Evolutionary conservation across 2,888 invertebrate species (phyloP), one percentile per base, ranked within the genome.

Genomic region (Stenchaetothrips biformis): DNA sequence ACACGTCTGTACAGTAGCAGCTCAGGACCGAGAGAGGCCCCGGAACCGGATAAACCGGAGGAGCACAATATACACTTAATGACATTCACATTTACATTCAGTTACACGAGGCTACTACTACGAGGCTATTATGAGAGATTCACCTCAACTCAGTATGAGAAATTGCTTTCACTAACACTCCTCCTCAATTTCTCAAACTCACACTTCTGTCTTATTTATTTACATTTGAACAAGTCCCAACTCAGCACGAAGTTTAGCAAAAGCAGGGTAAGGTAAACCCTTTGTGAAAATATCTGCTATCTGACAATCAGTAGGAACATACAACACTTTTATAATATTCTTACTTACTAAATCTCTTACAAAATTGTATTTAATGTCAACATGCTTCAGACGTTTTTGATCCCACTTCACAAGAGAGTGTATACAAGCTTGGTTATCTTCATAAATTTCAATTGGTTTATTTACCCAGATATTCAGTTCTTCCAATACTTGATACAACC

Each of bases 371-470:
- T 83, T 82, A 7, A 84, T 78, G 49, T 83, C 83, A 7, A 84
- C 81, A 79, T 84, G 83, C 80, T 84, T 84, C 16, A 83, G 80
- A 78, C 83, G 74, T 59, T 81, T 80, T 80, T 85, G 84, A 79
- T 84, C 83, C 80, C 82, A 84, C 59, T 81, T 83, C 25, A 81
- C 59, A 9, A 83, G 53, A 11, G 84, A 80, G 47, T 81, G 78
- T 7, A 84, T 83, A 27, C 83, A 83, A 7, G 83, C 81, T 27
- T 83, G 83, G 80, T 84, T 84, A 80, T 84, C 84, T 80, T 83
- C 83, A 78, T 79, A 83, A 6, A 62, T 18, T 2, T 53, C 80
- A 7, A 83, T 47, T 8, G 13, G 62, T 16, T 13, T 49, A 9
- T 7, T 7, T 7, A 49, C 13, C 49, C 13, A 7, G 7, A 49